Evolutionary conservation across 2,888 invertebrate genomes (phyloP).

Genomic region (Cantharis rustica): DNA sequence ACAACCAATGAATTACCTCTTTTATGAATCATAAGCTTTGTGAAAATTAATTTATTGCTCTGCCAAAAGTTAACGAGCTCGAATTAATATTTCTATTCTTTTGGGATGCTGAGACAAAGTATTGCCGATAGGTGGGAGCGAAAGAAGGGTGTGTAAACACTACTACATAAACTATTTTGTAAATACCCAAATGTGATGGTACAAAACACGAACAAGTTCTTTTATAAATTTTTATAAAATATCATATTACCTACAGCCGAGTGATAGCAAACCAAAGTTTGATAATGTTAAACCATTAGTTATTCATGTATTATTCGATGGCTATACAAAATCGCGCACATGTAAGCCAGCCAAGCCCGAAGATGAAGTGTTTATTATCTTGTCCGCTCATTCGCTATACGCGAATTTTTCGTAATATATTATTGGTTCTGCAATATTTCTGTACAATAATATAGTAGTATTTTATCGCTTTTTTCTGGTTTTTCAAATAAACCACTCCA

Average conservation of each 20-base stretch:
- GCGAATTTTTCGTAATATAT: neutral
- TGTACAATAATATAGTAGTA: neutral
- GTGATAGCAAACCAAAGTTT: constrained; percentile 3
- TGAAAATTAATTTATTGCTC: constrained; percentile 36
- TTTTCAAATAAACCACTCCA: neutral
- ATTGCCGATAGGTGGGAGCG: constrained; percentile 35
- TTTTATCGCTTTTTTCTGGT: neutral
- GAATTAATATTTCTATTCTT: constrained; percentile 39
- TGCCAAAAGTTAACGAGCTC: constrained; percentile 40
- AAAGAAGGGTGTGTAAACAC: constrained; percentile 40
- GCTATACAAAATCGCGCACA: neutral
- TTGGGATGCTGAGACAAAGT: constrained; percentile 22
- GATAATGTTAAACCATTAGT: constrained; percentile 1
- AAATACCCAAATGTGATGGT: constrained; percentile 28
- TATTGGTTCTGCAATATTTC: neutral
- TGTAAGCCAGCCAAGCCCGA: neutral
- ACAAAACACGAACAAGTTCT: neutral
- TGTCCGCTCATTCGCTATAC: neutral
- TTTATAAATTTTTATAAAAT: constrained; percentile 30
- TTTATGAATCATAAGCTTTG: constrained; percentile 31
- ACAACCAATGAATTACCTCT: constrained; percentile 7
- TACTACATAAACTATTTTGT: constrained; percentile 37
- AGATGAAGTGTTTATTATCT: neutral
- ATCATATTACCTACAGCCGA: constrained; percentile 31
- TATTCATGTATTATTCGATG: neutral